Base-by-base conservation (phyloP, 2,888 invertebrate species). In the Antitype chi region DNA sequence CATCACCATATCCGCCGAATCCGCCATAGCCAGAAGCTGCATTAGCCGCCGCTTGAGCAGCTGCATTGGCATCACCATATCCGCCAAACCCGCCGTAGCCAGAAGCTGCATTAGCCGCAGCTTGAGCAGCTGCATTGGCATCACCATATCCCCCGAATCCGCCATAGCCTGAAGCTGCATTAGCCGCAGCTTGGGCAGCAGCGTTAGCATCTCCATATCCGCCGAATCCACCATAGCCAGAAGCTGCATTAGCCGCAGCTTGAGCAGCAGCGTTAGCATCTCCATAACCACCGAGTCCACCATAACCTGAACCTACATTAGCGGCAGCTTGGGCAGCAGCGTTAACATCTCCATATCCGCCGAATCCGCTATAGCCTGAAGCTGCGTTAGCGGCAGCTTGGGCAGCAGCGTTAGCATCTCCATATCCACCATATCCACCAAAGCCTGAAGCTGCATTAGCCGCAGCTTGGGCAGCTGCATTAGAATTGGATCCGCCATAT, bases 341-440 rank as follows among this genome's bases (percentile, higher is more conserved):
- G 17, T 20, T 66, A 0, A 23, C 6, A 23, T 23, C 32, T 1
- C 60, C 1, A 13, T 32, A 52, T 25, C 67, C 71, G 17, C 78
- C 78, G 52, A 11, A 55, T 11, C 53, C 72, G 0, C n/a, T 79
- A 64, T 11, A 60, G 11, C 60, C 28, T 1, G 28, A 28, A 2
- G 59, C 73, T 9, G 81, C 79, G 13, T 78, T 76, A 0, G 81
- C 81, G 0, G 78, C 70, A 5, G 81, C 81, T 43, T 69, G 38
- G 1, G 78, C 73, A 71, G 17, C 88, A 72, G 38, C 81, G 64
- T 8, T 28, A 4, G n/a, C n/a, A 23, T 59, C 43, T 0, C 62
- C 9, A 0, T 69, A 60, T 0, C 62, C 62, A 8, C 62, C 32
- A 1, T 7, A 62, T 38, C 25, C 49, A 1, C 66, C 66, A 28